phyloP scores from a whole-genome alignment of 2,888 invertebrate genomes.

The Busseola fusca region DNA sequence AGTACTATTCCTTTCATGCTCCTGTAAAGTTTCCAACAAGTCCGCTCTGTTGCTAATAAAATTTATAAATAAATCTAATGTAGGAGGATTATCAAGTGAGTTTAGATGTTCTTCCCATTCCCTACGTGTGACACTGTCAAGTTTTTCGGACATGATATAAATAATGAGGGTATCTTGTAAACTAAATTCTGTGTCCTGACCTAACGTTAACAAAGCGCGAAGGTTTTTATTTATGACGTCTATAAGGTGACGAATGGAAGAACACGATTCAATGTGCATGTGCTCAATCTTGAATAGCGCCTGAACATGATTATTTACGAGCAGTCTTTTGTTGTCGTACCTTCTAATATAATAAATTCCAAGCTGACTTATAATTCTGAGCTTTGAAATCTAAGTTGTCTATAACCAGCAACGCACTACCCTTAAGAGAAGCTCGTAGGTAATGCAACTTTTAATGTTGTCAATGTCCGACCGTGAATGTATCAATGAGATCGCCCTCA shows the following conservation, averaged over 20 bases:
- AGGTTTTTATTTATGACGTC: neutral
- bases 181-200: neutral
- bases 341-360: neutral
- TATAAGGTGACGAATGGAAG: neutral
- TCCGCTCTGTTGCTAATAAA: neutral
- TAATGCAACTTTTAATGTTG: no score
- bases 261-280: neutral
- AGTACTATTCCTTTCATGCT: neutral
- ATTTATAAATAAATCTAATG: neutral
- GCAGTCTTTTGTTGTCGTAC: constrained; percentile 6
- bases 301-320: neutral
- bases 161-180: neutral
- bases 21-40: neutral
- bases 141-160: neutral
- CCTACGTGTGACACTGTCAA: neutral
- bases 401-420: neutral
- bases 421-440: neutral
- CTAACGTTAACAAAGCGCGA: no score
- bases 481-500: no score
- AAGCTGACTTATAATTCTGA: neutral
- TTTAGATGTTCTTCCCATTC: neutral
- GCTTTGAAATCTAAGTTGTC: neutral
- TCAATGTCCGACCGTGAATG: no score
- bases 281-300: neutral
- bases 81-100: neutral